Percentiles rank a stretch among this genome's conserved stretches.
Conservation (phyloP, 2,797 vertebrate species). For the Champsocephalus gunnari region DNA sequence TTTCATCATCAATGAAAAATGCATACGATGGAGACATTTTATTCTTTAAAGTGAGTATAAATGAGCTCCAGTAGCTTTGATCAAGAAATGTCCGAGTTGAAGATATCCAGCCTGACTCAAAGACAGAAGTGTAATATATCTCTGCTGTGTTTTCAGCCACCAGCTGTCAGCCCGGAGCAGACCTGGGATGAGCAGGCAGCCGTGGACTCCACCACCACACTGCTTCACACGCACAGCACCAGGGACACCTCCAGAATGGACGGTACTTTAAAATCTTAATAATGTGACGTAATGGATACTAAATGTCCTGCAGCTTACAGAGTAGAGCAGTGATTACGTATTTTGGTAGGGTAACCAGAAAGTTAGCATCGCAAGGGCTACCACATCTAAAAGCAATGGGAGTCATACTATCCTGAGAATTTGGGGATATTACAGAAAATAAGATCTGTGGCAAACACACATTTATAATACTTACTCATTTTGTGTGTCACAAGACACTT, state of each 20-base stretch:
- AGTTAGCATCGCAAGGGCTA: no score
- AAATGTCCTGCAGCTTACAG: not conserved
- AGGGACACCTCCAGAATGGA: constrained; percentile 72
- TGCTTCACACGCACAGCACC: constrained; percentile 79
- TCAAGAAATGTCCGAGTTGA: not conserved
- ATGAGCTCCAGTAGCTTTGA: not conserved
- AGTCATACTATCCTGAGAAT: no score
- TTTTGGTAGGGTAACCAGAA: no score
- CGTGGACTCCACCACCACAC: constrained; percentile 84
- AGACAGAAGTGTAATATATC: not conserved
- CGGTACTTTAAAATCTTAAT: constrained; percentile 53
- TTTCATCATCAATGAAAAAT: constrained; percentile 71
- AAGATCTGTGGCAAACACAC: no score
- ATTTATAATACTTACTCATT: no score
- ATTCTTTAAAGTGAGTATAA: constrained; percentile 70
- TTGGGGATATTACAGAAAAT: no score
- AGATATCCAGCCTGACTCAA: not conserved
- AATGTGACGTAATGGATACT: not conserved
- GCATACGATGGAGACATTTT: constrained; percentile 48
- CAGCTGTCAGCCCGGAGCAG: constrained; percentile 71
- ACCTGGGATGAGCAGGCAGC: constrained; percentile 80
- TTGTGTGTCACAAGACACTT: no score
- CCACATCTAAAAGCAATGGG: no score
- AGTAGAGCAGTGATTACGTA: no score
- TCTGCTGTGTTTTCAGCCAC: constrained; percentile 65